Percentiles rank a stretch among this genome's conserved stretches.
Evolutionary conservation across 1,140 invertebrate species (phyloP).

Genomic region (Drosophila malerkotliana): DNA sequence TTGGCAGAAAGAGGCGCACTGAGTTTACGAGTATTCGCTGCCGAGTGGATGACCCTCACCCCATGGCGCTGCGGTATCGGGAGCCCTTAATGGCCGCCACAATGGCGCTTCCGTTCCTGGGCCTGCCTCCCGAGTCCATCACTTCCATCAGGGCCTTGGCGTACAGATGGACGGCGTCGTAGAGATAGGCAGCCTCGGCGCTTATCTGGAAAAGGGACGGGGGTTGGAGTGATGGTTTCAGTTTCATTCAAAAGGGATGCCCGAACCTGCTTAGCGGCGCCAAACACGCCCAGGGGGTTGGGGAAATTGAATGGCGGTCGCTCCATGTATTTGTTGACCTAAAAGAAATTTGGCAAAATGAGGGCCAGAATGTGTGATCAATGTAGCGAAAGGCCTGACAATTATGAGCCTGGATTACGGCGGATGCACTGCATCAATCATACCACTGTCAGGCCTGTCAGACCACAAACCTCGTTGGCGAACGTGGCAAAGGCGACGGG

Average conservation of each 20-base stretch:
- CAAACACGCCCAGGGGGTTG: constrained; percentile 89
- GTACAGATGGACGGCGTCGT: constrained; percentile 95
- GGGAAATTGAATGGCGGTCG: constrained; percentile 93
- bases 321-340: constrained; percentile 91
- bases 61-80: constrained; percentile 93
- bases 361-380: constrained; percentile 31
- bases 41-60: constrained; percentile 86
- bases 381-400: constrained; percentile 31
- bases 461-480: constrained; percentile 84
- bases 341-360: constrained; percentile 15
- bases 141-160: constrained; percentile 89
- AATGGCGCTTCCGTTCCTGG: constrained; percentile 89
- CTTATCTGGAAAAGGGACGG: constrained; percentile 87
- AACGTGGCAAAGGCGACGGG: constrained; percentile 90
- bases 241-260: constrained; percentile 8
- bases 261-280: constrained; percentile 89
- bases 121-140: constrained; percentile 87
- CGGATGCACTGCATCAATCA: constrained; percentile 42
- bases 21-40: constrained; percentile 15
- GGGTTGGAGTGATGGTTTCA: constrained; percentile 7
- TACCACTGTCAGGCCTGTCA: constrained; percentile 21
- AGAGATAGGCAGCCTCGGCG: constrained; percentile 95
- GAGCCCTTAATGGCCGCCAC: constrained; percentile 89
- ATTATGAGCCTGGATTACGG: constrained; percentile 18
- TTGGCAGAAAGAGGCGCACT: constrained; percentile 4